These are phyloP conservation scores for Sarotherodon lohbergeri DNA, from an alignment of 2,113 vertebrate genomes.

Conservation along the genomic window DNA sequence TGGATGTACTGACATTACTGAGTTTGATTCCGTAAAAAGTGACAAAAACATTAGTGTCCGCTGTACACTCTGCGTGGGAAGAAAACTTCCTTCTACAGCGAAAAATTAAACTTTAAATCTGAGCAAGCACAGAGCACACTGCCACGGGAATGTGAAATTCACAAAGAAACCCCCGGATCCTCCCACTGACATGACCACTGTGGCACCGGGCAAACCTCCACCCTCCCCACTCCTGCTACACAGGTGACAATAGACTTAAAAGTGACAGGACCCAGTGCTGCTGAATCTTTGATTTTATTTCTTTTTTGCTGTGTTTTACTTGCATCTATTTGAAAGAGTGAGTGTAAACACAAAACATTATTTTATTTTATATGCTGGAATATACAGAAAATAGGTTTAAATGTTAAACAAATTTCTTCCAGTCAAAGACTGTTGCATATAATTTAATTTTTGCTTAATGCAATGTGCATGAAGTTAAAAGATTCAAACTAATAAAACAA, in stretches of 20 bases:
- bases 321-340: background rate
- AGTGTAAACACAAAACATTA: background rate
- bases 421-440: background rate
- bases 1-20: background rate
- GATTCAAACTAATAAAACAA: background rate
- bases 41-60: fast-evolving
- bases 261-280: fast-evolving
- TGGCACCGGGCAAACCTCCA: background rate
- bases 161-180: fast-evolving
- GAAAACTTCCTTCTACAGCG: background rate
- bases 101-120: fast-evolving
- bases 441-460: background rate
- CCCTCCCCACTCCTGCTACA: background rate
- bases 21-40: background rate
- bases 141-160: background rate
- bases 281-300: background rate
- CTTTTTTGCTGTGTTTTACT: background rate
- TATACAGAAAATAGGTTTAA: background rate
- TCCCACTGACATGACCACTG: background rate
- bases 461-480: background rate
- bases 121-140: background rate
- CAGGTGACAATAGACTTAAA: background rate
- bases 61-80: background rate
- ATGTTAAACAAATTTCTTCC: background rate
- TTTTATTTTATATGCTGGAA: background rate